Percentiles rank a stretch among this genome's conserved stretches.
These are phyloP conservation scores for Dolichoris vasculosae DNA, from an alignment of 1,140 invertebrate genomes.

Conservation along the genomic window DNA sequence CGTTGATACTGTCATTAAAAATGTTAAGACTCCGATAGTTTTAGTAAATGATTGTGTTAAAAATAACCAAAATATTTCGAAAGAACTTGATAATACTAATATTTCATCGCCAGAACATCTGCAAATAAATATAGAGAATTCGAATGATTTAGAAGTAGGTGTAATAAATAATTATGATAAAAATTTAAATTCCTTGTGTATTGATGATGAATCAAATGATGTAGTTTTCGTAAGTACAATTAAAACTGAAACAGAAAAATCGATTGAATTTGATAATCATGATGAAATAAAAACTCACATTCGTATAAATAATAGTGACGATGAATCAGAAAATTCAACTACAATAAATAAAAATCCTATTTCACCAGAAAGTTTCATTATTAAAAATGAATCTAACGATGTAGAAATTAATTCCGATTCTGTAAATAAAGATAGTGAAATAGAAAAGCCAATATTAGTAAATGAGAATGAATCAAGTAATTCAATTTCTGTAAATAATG, in stretches of 20 bases:
- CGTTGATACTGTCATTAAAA: conserved; percentile 4
- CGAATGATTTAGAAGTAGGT: neutral
- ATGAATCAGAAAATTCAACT: conserved; percentile 32
- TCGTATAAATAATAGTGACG: conserved; percentile 23
- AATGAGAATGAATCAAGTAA: neutral
- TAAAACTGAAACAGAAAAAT: neutral
- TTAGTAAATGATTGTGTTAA: conserved; percentile 39
- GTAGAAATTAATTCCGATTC: neutral
- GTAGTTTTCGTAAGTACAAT: neutral
- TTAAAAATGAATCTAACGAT: neutral
- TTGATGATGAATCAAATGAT: neutral
- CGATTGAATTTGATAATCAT: neutral
- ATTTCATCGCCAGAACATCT: neutral
- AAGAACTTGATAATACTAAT: neutral
- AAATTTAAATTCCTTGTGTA: neutral
- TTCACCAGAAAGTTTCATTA: conserved; percentile 11
- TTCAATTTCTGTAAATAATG: conserved; percentile 2
- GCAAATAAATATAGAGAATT: neutral
- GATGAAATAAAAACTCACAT: neutral
- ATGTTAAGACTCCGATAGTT: conserved; percentile 34
- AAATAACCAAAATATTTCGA: neutral
- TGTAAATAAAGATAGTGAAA: conserved; percentile 14
- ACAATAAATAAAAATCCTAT: neutral
- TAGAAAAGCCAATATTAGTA: neutral
- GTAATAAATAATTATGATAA: neutral